Conservation (phyloP, 2,113 vertebrate genomes). For the Beaufortia kweichowensis region DNA sequence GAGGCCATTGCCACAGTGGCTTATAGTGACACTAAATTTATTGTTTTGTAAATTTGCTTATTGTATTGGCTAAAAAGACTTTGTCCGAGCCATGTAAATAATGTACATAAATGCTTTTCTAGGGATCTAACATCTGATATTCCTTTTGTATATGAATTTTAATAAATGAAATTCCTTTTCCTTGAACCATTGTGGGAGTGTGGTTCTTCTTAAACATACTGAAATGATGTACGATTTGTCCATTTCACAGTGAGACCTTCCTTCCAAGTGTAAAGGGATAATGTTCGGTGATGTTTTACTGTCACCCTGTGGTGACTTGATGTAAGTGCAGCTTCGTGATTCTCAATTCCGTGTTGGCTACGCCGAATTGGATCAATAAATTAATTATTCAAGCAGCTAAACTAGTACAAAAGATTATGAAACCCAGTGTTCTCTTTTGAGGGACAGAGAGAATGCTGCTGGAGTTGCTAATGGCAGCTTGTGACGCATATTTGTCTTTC, state of each 20-base stretch:
- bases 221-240: neutral
- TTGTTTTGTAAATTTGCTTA: slow-evolving; percentile 12
- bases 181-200: slow-evolving; percentile 33
- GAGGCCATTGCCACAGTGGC: slow-evolving; percentile 5
- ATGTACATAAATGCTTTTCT: slow-evolving; percentile 73
- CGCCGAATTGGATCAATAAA: no score
- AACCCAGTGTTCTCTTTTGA: no score
- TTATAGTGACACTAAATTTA: neutral
- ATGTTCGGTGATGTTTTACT: neutral
- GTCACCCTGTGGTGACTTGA: slow-evolving; percentile 6
- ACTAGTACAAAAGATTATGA: no score
- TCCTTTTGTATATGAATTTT: slow-evolving; percentile 77
- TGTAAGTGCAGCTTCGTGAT: neutral
- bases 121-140: slow-evolving; percentile 60
- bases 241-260: neutral
- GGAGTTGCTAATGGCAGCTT: no score
- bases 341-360: no score
- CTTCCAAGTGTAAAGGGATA: neutral
- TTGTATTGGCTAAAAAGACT: slow-evolving; percentile 22
- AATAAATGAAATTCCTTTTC: slow-evolving; percentile 72
- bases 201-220: neutral
- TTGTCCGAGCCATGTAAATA: slow-evolving; percentile 48
- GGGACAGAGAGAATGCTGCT: no score
- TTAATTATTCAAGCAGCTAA: no score
- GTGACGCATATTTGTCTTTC: no score